Conservation (phyloP, 2,888 invertebrate species). For the Pammene fasciana region DNA sequence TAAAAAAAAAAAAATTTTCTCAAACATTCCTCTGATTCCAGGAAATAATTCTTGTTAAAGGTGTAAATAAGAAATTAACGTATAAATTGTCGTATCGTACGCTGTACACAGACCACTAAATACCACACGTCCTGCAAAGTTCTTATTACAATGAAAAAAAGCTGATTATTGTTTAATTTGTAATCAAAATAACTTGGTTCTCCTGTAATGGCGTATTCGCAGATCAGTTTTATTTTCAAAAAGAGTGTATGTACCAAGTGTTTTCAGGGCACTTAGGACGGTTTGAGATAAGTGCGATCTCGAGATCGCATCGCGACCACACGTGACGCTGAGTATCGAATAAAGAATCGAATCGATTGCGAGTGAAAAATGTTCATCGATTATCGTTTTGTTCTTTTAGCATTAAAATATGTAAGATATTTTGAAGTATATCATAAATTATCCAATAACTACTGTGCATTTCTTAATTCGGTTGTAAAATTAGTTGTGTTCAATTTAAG, state of each 20-base stretch:
- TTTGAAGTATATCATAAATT: neutral
- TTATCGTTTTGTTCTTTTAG: slow-evolving; percentile 21
- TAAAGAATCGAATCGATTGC: slow-evolving; percentile 46
- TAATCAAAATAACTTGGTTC: slow-evolving; percentile 10
- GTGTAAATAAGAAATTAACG: slow-evolving; percentile 51
- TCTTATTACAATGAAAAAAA: slow-evolving; percentile 16
- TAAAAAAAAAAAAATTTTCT: too few relatives aligned
- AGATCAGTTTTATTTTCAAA: neutral
- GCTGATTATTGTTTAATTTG: slow-evolving; percentile 16
- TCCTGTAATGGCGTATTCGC: slow-evolving; percentile 51
- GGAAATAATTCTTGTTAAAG: slow-evolving; percentile 14
- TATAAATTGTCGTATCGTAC: slow-evolving; percentile 52
- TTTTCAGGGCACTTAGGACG: neutral
- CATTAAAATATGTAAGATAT: neutral
- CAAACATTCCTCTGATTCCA: neutral
- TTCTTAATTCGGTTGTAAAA: too few relatives aligned
- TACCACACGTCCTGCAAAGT: neutral
- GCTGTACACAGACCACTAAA: slow-evolving; percentile 3
- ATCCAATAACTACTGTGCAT: neutral
- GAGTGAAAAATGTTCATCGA: slow-evolving; percentile 22
- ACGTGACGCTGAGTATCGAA: slow-evolving; percentile 52
- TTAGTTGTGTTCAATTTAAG: too few relatives aligned
- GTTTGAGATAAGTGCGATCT: slow-evolving; percentile 34
- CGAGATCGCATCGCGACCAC: slow-evolving; percentile 53
- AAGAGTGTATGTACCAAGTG: slow-evolving; percentile 1